A percentile compares a stretch with the other conserved stretches of the same genome.
Evolutionary conservation across 2,113 vertebrate species (phyloP).

Genomic region (Colinus virginianus): DNA sequence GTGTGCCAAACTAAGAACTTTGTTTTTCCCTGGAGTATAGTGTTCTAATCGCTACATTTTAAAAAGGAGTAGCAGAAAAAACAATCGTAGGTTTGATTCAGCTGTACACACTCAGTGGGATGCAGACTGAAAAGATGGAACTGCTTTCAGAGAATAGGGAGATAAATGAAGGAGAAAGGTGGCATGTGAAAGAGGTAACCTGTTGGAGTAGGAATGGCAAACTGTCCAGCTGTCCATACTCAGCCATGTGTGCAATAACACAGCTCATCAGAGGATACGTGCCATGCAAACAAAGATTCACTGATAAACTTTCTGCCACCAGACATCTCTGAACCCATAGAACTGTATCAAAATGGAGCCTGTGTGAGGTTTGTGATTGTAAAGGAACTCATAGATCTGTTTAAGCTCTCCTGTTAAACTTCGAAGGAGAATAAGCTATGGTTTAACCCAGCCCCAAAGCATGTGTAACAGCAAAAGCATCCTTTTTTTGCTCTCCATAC

Average conservation of each 20-base stretch:
- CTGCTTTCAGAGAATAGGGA: background rate
- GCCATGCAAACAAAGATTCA: background rate
- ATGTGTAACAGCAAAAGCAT: background rate
- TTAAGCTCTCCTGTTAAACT: background rate
- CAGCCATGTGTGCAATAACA: background rate
- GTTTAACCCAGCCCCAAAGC: background rate
- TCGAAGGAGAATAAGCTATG: background rate
- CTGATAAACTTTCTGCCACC: background rate
- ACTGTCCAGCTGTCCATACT: background rate
- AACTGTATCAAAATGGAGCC: background rate
- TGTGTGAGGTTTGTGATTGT: background rate
- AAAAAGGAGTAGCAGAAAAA: background rate
- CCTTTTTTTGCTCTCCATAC: background rate
- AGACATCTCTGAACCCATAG: background rate
- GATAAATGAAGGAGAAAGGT: background rate
- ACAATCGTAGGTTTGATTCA: background rate
- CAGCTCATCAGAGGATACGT: background rate
- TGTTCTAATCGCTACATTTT: background rate
- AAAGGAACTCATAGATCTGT: background rate
- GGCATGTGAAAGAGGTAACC: background rate
- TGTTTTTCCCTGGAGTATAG: background rate
- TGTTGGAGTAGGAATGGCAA: background rate
- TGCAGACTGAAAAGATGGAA: background rate
- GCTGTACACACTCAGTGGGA: background rate
- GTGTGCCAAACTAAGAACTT: background rate